Base-by-base conservation (phyloP, 2,113 vertebrate species). In the Thalassoma bifasciatum region DNA sequence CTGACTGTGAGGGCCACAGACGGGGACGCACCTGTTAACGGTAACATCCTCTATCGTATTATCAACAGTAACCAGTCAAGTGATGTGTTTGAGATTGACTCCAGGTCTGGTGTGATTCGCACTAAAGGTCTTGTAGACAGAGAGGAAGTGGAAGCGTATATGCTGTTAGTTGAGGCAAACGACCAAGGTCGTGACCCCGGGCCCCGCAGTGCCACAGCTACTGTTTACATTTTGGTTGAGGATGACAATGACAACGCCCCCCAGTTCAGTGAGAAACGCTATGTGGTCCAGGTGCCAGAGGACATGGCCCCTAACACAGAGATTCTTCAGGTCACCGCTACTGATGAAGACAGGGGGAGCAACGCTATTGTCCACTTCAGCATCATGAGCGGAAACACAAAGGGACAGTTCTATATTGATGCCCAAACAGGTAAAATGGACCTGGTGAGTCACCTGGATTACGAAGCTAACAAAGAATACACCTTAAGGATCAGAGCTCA, bases 231-330 rank as follows among this genome's bases (percentile, higher is more conserved):
- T 0, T 10, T 93, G 0, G 97, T 99, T 78, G 96, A 99, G 77
- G 98, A 99, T 0, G 98, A 99, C 86, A 99, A 99, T 0, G 98
- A 99, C 74, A 99, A 99, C 0, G 93, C 94, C 0, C 98, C 98
- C 0, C 97, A 99, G 93, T 99, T 99, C 69, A 96, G 97, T 0
- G 93, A 98, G 89, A 97, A 97, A 70, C 97, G 97, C 12, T 98
- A 98, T 0, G 81, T 98, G 61, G 95, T 94, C 0, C 96, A 95
- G 86, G 96, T 99, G 21, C 92, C 95, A 0, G 98, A 99, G 90
- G 96, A 98, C 0, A 88, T 94, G 90, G 74, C 88, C 0, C 95
- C 96, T 0, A 95, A 95, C 65, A 92, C 89, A 0, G 95, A 96
- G 0, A 93, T 99, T 61, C 92, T 99, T 23, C 94, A 93, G 68